These are phyloP conservation scores for Poecile montanus DNA, from an alignment of 2,797 vertebrate species.

Conservation along the genomic window DNA sequence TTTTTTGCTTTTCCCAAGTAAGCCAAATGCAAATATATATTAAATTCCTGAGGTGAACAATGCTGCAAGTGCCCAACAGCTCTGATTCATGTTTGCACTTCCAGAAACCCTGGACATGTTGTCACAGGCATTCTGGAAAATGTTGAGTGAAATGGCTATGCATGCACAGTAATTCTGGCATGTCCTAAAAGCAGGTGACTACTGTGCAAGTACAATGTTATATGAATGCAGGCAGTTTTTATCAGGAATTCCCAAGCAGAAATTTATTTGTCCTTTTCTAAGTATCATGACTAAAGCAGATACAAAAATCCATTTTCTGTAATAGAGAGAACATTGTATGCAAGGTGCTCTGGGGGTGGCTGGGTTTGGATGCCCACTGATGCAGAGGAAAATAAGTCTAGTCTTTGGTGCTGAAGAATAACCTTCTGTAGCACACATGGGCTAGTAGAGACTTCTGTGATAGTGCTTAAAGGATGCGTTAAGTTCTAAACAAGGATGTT, in stretches of 20 bases:
- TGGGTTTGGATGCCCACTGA: background rate
- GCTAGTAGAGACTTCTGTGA: background rate
- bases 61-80: background rate
- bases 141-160: background rate
- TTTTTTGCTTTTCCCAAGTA: background rate
- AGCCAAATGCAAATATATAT: background rate
- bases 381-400: background rate
- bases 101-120: background rate
- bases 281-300: background rate
- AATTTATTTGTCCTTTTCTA: background rate
- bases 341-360: rapidly evolving
- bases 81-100: background rate
- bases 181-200: background rate
- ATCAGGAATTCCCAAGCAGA: background rate
- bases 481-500: background rate
- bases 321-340: background rate
- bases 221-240: background rate
- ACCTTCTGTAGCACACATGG: background rate
- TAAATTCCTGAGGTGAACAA: background rate
- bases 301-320: background rate
- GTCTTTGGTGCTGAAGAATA: background rate
- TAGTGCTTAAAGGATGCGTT: background rate
- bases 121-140: constrained; percentile 17
- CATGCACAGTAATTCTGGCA: background rate
- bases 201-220: background rate